These are phyloP conservation scores for Plebejus argus DNA, from an alignment of 2,888 invertebrate genomes.

Conservation along the genomic window DNA sequence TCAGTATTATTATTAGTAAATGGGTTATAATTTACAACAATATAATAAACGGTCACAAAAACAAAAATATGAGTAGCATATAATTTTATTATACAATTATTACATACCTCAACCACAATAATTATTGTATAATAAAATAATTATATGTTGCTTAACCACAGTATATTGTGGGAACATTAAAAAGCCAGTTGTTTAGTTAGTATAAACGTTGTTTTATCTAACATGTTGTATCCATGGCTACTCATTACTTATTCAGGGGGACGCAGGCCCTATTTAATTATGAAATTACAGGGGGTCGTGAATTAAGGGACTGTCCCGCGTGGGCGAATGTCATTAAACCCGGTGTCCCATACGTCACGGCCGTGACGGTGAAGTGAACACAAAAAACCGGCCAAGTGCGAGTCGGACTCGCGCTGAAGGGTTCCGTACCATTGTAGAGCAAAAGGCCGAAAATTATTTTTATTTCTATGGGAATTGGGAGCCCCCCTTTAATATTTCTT, in stretches of 20 bases:
- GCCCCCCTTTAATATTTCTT: too few species aligned
- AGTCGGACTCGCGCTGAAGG: neutral
- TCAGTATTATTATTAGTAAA: too few species aligned
- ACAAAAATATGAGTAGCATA: too few species aligned
- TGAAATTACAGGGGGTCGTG: constrained; percentile 39
- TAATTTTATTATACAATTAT: too few species aligned
- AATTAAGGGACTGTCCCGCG: constrained; percentile 36
- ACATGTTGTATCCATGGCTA: constrained; percentile 38
- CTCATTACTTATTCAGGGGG: constrained; percentile 39
- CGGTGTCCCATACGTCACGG: neutral
- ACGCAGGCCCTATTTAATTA: constrained; percentile 38
- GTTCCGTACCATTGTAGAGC: too few species aligned
- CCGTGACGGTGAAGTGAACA: neutral
- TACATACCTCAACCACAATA: neutral
- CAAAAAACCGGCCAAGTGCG: neutral
- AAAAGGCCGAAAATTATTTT: too few species aligned
- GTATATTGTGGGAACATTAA: neutral
- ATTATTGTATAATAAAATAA: too few species aligned
- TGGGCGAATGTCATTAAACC: constrained; percentile 1
- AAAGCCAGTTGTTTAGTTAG: neutral
- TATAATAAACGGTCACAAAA: too few species aligned
- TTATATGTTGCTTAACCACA: neutral
- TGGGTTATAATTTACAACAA: too few species aligned
- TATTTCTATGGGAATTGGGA: too few species aligned
- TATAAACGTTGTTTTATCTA: constrained; percentile 27